Percentiles rank a stretch among this genome's conserved stretches.
phyloP scores from a whole-genome alignment of 2,113 vertebrate genomes.

The Calypte anna region DNA sequence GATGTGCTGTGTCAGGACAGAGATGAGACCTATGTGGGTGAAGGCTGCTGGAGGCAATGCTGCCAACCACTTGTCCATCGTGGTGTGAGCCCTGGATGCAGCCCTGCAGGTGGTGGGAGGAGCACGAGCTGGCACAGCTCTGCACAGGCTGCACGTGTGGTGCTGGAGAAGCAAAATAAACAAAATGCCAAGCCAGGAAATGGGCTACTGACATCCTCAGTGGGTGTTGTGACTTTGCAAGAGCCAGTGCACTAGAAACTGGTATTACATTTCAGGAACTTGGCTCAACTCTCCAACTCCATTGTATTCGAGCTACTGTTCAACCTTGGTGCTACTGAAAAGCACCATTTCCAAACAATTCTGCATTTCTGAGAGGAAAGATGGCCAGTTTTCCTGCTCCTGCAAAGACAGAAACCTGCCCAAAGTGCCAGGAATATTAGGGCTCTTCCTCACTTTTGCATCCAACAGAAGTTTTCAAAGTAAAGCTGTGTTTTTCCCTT shows the following conservation, averaged over 20 bases:
- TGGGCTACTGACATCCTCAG: neutral
- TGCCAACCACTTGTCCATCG: fast-evolving
- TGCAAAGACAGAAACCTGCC: neutral
- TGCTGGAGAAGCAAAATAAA: neutral
- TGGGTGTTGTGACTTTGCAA: neutral
- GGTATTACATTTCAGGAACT: neutral
- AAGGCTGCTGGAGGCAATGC: neutral
- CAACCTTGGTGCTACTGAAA: neutral
- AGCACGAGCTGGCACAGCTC: neutral
- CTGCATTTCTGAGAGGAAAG: neutral
- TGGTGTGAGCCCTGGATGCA: neutral
- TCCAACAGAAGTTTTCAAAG: neutral
- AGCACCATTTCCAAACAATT: neutral
- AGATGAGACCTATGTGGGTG: fast-evolving
- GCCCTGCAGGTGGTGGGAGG: neutral
- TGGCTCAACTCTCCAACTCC: neutral
- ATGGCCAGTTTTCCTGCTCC: neutral
- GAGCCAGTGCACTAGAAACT: neutral
- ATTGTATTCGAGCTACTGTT: neutral
- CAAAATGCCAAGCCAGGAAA: neutral
- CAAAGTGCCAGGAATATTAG: neutral
- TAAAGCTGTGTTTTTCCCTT: neutral
- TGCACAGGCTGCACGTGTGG: neutral
- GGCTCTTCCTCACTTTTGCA: neutral
- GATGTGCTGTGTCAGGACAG: neutral